A percentile compares a stretch with the other conserved stretches of the same genome.
phyloP scores from a whole-genome alignment of 2,888 invertebrate species.

The Cetonia aurata region DNA sequence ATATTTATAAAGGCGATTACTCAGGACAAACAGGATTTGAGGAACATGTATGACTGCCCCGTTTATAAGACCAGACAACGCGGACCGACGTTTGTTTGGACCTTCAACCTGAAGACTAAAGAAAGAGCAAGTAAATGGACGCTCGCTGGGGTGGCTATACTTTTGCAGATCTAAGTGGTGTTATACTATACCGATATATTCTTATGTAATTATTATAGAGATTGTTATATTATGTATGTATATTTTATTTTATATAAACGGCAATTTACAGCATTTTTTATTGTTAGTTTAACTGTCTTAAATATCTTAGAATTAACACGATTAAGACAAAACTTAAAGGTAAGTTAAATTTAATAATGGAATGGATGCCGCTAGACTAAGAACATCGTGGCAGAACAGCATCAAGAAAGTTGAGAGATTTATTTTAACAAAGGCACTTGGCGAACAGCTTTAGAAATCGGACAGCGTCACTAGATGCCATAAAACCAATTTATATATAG shows the following conservation, averaged over 20 bases:
- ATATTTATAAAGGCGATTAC: slow-evolving; percentile 88
- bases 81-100: slow-evolving; percentile 96
- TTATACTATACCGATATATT: slow-evolving; percentile 4
- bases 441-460: too few species aligned
- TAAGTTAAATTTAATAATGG: too few species aligned
- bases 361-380: too few species aligned
- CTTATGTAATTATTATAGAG: slow-evolving; percentile 2
- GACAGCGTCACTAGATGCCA: too few species aligned
- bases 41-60: slow-evolving; percentile 92
- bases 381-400: too few species aligned
- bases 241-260: slow-evolving; percentile 11
- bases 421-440: too few species aligned
- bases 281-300: too few species aligned
- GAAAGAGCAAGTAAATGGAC: slow-evolving; percentile 94
- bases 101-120: slow-evolving; percentile 91
- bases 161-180: slow-evolving; percentile 80
- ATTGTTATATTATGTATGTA: not conserved
- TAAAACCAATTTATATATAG: too few species aligned
- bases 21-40: slow-evolving; percentile 89
- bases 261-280: too few species aligned
- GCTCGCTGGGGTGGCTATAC: slow-evolving; percentile 90
- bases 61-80: slow-evolving; percentile 91
- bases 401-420: too few species aligned
- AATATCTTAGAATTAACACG: too few species aligned
- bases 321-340: too few species aligned